Conservation (phyloP, 2,888 invertebrate genomes). For the Drosophila birchii region DNA sequence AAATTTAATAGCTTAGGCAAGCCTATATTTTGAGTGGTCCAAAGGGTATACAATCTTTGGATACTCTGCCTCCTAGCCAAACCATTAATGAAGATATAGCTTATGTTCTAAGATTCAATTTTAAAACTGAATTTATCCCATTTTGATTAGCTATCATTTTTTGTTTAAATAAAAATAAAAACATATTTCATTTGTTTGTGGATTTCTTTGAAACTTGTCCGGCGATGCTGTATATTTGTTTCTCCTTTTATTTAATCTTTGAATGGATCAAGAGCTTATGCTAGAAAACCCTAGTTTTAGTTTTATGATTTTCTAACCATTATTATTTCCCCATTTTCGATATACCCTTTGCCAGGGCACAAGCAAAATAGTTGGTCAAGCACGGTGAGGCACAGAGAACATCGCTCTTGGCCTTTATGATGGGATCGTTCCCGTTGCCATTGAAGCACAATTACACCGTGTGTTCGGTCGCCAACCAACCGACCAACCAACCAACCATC, state of each 20-base stretch:
- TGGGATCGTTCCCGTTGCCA: conserved; percentile 50
- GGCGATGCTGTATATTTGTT: not conserved
- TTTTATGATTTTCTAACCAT: not conserved
- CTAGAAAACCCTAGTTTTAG: not conserved
- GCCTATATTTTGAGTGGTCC: not conserved
- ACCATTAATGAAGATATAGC: too few relatives aligned
- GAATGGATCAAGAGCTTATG: not conserved
- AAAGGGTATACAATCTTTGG: too few relatives aligned
- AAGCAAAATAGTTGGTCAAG: conserved; percentile 36
- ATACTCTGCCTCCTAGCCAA: too few relatives aligned
- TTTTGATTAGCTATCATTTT: too few relatives aligned
- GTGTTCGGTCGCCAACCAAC: conserved; percentile 51
- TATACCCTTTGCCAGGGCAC: conserved; percentile 9
- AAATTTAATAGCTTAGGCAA: not conserved
- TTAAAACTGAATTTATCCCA: too few relatives aligned
- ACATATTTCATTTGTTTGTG: not conserved
- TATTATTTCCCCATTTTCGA: too few relatives aligned
- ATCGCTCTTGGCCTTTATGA: conserved; percentile 57
- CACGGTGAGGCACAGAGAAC: conserved; percentile 51
- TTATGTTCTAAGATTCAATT: too few relatives aligned
- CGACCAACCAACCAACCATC: conserved; percentile 54
- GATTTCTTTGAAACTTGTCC: not conserved
- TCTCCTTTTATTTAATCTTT: not conserved
- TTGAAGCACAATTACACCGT: conserved; percentile 74
- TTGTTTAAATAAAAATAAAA: too few relatives aligned